Percentiles rank a stretch among this genome's conserved stretches.
Evolutionary conservation across 2,888 invertebrate genomes (phyloP).

Genomic region (Serripes groenlandicus): DNA sequence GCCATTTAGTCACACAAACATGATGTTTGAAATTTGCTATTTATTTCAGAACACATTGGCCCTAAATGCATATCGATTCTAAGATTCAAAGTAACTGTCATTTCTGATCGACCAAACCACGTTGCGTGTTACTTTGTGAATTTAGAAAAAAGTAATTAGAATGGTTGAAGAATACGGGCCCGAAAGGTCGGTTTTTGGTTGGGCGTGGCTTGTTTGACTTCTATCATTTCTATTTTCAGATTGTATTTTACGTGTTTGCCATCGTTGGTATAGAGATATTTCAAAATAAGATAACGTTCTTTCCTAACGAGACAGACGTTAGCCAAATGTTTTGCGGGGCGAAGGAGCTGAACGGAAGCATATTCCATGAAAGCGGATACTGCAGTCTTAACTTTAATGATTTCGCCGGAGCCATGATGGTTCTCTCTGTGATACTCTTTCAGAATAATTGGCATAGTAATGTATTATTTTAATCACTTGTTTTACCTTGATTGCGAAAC

Average conservation of each 20-base stretch:
- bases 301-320: conserved; percentile 63
- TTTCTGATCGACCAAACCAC: no score
- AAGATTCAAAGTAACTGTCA: no score
- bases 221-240: conserved; percentile 77
- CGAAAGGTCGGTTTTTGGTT: no score
- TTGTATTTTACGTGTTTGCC: conserved; percentile 87
- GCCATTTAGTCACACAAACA: no score
- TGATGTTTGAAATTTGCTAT: no score
- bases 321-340: conserved; percentile 82
- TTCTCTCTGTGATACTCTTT: conserved; percentile 87
- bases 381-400: conserved; percentile 87
- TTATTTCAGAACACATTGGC: no score
- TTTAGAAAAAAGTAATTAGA: no score
- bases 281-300: conserved; percentile 78
- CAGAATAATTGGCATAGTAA: conserved; percentile 88
- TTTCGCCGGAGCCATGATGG: conserved; percentile 85
- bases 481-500: no score
- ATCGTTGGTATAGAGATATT: conserved; percentile 87
- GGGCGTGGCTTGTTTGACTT: no score
- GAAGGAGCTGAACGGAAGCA: conserved; percentile 79
- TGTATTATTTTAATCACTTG: neutral
- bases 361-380: conserved; percentile 85
- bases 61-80: no score
- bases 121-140: no score
- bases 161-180: no score